Percentiles rank a stretch among this genome's conserved stretches.
These are phyloP conservation scores for Ammodytes marinus DNA, from an alignment of 2,113 vertebrate species.

Conservation along the genomic window DNA sequence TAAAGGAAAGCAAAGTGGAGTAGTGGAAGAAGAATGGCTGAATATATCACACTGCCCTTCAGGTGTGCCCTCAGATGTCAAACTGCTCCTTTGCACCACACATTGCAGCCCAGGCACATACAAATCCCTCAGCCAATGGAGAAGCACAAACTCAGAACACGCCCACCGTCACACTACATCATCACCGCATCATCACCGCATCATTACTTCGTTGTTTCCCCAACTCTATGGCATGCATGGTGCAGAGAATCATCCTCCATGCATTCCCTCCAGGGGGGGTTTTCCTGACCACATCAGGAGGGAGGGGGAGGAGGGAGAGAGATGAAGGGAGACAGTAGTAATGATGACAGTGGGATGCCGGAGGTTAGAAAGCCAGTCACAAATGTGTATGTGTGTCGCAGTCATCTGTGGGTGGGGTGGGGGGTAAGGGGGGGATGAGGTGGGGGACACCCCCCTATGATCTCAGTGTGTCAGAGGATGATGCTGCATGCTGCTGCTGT, in stretches of 20 bases:
- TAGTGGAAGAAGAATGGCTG: background rate
- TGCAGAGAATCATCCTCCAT: constrained; percentile 43
- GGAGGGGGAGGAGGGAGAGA: constrained; percentile 19
- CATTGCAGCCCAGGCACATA: constrained; percentile 4
- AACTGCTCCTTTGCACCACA: constrained; percentile 37
- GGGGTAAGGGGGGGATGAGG: background rate
- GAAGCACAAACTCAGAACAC: constrained; percentile 21
- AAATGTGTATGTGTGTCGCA: constrained; percentile 18
- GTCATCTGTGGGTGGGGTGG: background rate
- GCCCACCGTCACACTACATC: constrained; percentile 33
- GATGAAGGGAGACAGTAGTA: constrained; percentile 52
- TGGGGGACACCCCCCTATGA: constrained; percentile 43
- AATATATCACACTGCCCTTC: constrained; percentile 33
- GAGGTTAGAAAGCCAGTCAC: constrained; percentile 53
- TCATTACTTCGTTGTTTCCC: background rate
- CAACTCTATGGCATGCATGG: constrained; percentile 2
- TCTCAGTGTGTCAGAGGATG: constrained; percentile 59
- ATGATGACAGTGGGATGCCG: constrained; percentile 58
- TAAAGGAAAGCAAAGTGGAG: background rate
- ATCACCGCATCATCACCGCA: constrained; percentile 10
- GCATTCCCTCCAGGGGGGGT: constrained; percentile 62
- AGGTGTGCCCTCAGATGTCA: constrained; percentile 42
- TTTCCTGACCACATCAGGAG: constrained; percentile 49
- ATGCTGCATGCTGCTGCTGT: constrained; percentile 43
- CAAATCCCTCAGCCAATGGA: constrained; percentile 35